Base-by-base conservation (phyloP, 2,888 invertebrate genomes). In the Synanthedon tipuliformis region DNA sequence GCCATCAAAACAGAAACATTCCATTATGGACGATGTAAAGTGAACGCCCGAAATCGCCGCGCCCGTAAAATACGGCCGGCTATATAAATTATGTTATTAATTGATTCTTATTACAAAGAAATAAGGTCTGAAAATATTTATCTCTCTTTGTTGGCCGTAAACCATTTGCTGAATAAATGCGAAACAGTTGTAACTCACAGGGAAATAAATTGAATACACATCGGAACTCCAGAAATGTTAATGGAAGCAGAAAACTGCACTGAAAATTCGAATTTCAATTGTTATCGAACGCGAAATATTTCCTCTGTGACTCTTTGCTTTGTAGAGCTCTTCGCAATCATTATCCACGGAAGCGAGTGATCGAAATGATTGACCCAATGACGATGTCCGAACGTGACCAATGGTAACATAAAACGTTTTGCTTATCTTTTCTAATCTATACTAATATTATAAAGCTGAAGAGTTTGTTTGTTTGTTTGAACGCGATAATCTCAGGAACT, bases 211-310 rank as follows among this genome's bases (percentile, higher is more conserved):
- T 68, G 68, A 70, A 73, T 66, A 66, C 72, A 70, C 65, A 67
- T 69, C 64, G 75, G 73, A 67, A 65, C 66, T 65, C 63, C 59
- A 59, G 63, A 69, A 73, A 76, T 72, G 71, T 72, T 75, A 76
- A 77, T 76, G 67, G 71, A 75, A 71, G 57, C 59, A 64, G 69
- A 73, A 71, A 72, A 73, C 64, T 55, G 66, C 66, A 67, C 62
- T 65, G 62, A 59, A 65, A 69, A 67, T 64, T 64, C 59, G 65
- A 64, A 76, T 76, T 74, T 73, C 70, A 55, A 64, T 64, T 61
- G 57, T 56, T 67, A 71, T 70, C 68, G 68, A 62, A 67, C 66
- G 63, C 61, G 57, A 62, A 61, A 69, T 71, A 71, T 68, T 74
- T 66, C 51, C 51, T 45, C 13, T 5, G 15, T 13, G 45, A 12